Evolutionary conservation across 2,113 vertebrate genomes (phyloP).

Genomic region (Microcebus ravelobensis): DNA sequence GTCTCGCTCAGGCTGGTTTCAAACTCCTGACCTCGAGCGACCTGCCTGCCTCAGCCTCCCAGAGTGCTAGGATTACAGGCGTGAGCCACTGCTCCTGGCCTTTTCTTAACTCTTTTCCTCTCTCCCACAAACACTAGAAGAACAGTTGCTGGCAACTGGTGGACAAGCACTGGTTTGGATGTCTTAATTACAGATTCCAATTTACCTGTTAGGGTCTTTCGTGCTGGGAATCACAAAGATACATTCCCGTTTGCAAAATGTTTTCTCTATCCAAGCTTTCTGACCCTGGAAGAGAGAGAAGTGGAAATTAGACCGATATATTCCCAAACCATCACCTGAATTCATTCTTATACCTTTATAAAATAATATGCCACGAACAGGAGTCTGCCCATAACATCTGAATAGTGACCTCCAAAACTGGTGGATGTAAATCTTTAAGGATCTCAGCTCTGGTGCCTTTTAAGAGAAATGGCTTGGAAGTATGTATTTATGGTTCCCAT

Average conservation of each 20-base stretch:
- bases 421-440: not conserved
- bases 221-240: conserved; percentile 90
- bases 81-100: too few species aligned
- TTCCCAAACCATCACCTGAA: not conserved
- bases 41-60: too few species aligned
- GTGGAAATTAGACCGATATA: not conserved
- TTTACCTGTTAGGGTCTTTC: conserved; percentile 94
- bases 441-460: not conserved
- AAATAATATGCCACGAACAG: not conserved
- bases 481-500: not conserved
- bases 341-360: not conserved
- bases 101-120: not conserved
- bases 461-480: not conserved
- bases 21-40: too few species aligned
- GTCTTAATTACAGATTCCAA: not conserved
- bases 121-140: not conserved
- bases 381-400: not conserved
- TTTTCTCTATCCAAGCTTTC: conserved; percentile 97
- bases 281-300: conserved; percentile 88
- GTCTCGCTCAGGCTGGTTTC: too few species aligned
- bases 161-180: too few species aligned
- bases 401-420: not conserved
- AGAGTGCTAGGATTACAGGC: too few species aligned
- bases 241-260: conserved; percentile 96
- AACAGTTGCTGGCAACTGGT: not conserved